These are phyloP conservation scores for Crenuchus spilurus DNA, from an alignment of 2,797 vertebrate species.

Conservation along the genomic window DNA sequence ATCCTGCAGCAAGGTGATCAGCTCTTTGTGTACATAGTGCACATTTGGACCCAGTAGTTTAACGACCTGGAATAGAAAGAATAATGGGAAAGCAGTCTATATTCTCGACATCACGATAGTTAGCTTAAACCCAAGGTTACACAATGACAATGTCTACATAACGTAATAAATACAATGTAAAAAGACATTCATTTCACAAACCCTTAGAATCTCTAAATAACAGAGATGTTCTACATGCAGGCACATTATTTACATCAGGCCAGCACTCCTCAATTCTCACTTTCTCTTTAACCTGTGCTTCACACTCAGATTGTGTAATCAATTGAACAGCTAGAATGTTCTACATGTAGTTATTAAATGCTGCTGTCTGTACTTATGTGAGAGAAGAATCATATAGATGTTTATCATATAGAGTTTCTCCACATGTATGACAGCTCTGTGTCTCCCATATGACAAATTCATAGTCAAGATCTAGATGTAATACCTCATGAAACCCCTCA, in stretches of 20 bases:
- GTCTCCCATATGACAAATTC: background rate
- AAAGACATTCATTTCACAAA: background rate
- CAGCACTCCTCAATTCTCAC: background rate
- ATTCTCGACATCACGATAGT: background rate
- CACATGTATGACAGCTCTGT: background rate
- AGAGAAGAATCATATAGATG: background rate
- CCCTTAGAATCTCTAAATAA: background rate
- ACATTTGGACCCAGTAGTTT: slow-evolving; percentile 89
- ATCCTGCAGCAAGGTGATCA: slow-evolving; percentile 89
- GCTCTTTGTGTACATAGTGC: slow-evolving; percentile 89
- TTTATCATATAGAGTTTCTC: background rate
- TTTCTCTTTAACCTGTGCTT: background rate
- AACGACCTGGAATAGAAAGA: slow-evolving; percentile 79
- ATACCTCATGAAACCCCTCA: slow-evolving; percentile 91
- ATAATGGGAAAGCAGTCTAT: slow-evolving; percentile 12
- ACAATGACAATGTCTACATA: background rate
- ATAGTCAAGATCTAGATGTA: background rate
- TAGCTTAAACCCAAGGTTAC: background rate
- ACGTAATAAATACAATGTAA: background rate
- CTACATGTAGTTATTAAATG: background rate
- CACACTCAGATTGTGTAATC: background rate
- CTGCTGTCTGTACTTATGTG: background rate
- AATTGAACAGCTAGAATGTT: background rate
- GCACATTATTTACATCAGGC: background rate
- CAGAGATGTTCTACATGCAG: background rate